Evolutionary conservation across 2,113 vertebrate genomes (phyloP), one percentile per base, ranked within the genome.

Genomic region (Pedionomus torquatus): DNA sequence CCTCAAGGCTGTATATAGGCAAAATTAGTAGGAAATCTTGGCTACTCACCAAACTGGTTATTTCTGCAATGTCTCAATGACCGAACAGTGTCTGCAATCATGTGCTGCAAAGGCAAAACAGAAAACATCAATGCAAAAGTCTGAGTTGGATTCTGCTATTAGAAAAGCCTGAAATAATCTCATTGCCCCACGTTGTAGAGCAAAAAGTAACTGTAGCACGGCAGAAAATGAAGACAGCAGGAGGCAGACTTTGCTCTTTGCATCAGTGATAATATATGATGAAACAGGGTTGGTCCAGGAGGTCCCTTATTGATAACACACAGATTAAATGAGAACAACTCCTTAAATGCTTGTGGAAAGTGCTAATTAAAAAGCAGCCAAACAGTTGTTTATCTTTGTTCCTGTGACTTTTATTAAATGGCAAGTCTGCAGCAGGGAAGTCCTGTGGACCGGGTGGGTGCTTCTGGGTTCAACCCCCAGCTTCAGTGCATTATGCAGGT

Each of bases 31-130:
- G 16, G 17, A 78, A 69, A 41, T 82, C 54, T 21, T 87, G 54
- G 11, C 46, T 74, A 98, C 98, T 98, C 92, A 99, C 99, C 99
- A 97, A 99, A 98, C 89, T 98, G 99, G 96, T 99, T 99, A 60
- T 97, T 98, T 98, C 99, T 99, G 98, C 99, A 99, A 89, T 99
- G 98, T 86, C 99, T 98, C 91, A 99, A 97, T 86, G 99, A 98
- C 20, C 99, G 98, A 92, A 99, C 99, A 4, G 98, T 98, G 88
- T 99, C 99, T 75, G 99, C 99, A 88, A 99, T 99, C 99, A 99
- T 99, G 97, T 99, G 99, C 98, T 98, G 90, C 54, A 84, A 97
- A 97, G 79, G 89, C 5, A 96, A 95, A 84, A 75, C 10, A 54
- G 4, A 61, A 80, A 80, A 87, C 7, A 61, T 93, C 48, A 95